Evolutionary conservation across 2,113 vertebrate species (phyloP), one percentile per base, ranked within the genome.

Genomic region (Hyaena hyaena): DNA sequence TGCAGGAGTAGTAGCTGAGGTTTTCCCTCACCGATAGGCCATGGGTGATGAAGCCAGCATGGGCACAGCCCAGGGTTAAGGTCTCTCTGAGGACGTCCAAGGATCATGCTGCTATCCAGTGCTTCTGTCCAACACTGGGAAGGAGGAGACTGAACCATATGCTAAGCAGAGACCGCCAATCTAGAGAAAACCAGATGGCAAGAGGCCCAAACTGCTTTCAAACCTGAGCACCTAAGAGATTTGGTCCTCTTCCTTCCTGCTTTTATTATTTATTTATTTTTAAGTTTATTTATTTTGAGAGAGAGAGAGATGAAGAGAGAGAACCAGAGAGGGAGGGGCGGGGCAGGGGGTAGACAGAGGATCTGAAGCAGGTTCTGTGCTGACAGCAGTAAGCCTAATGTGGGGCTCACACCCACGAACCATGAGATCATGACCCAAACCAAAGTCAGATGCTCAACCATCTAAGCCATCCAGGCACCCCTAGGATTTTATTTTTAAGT

Each of bases 231-330:
- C 33, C 33, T 68, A 69, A 43, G 10, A 88, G 31, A 96, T 68
- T 61, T 86, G 77, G 39, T 21, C 71, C 31, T 69, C 81, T 81
- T 88, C 31, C n/a, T 88, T 93, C 86, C 88, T 94, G 77, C 73
- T 81, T 94, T 90, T 86, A 48, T 24, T 23, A 7, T n/a, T 50
- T 39, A 48, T 31, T 31, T 45, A 45, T 76, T 76, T n/a, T 50
- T 53, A 76, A 61, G 58, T 31, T 31, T 76, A 45, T 45, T 74
- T 45, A 45, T 48, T 77, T 48, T 61, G 58, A 61, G 26, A 48
- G 43, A 77, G 73, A 26, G 73, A 26, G 31, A 68, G 26, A 66
- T 50, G 50, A 8, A 76, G 73, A 76, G 12, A 48, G 43, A 77
- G 1, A 4, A 77, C 14, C 43, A 16, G 26, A 28, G 43, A 24